A percentile compares a stretch with the other conserved stretches of the same genome.
These are phyloP conservation scores for Poicephalus meyeri DNA, from an alignment of 2,113 vertebrate species.

Conservation along the genomic window DNA sequence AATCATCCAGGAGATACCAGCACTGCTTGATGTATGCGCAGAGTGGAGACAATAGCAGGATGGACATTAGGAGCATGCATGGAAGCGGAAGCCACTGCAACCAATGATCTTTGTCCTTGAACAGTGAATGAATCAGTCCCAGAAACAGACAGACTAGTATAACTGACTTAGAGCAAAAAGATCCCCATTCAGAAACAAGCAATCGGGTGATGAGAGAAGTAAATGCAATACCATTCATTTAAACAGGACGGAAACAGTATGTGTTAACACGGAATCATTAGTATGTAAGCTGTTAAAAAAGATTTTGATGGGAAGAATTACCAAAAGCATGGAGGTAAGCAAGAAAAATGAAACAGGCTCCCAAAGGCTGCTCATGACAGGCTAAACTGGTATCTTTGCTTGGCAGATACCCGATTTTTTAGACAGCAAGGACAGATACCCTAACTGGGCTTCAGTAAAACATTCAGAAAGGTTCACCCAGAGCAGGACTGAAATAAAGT, in stretches of 20 bases:
- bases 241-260: neutral
- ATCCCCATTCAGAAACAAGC: neutral
- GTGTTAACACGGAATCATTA: neutral
- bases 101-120: neutral
- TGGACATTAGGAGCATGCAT: neutral
- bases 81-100: neutral
- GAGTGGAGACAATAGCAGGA: neutral
- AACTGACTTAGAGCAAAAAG: neutral
- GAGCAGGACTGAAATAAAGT: neutral
- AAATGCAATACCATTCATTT: neutral
- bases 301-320: neutral
- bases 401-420: neutral
- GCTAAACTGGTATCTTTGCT: neutral
- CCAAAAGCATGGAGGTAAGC: neutral
- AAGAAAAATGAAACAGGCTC: neutral
- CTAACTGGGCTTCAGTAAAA: neutral
- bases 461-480: neutral
- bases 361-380: neutral
- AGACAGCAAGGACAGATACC: neutral
- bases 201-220: neutral
- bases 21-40: slow-evolving; percentile 77
- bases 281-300: neutral
- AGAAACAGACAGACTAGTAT: neutral
- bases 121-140: neutral
- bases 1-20: slow-evolving; percentile 78